phyloP scores from a whole-genome alignment of 1,140 invertebrate species.

The Aphaenogaster ashmeadi region DNA sequence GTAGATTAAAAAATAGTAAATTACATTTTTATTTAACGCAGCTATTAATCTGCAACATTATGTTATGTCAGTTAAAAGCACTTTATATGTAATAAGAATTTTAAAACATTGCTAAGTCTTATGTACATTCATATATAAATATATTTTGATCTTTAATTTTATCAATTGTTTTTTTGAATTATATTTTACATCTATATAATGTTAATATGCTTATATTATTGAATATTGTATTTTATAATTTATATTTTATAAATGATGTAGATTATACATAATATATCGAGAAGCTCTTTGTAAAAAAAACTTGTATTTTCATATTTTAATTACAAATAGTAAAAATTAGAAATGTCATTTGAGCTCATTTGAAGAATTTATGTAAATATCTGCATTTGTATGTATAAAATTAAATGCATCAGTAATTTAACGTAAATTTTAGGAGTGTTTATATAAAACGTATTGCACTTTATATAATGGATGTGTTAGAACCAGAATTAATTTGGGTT shows the following conservation, averaged over 20 bases:
- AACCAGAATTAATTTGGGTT: conserved; percentile 87
- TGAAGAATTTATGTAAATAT: background rate
- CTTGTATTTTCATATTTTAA: background rate
- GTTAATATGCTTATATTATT: background rate
- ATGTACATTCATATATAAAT: too few species aligned
- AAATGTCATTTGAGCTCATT: background rate
- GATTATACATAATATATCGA: background rate
- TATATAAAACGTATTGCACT: conserved; percentile 25
- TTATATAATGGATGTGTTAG: conserved; percentile 76
- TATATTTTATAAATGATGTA: background rate
- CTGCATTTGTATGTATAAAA: background rate
- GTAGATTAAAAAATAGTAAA: conserved; percentile 1
- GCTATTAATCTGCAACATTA: background rate
- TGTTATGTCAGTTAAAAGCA: background rate
- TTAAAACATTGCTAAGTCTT: background rate
- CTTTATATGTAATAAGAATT: background rate
- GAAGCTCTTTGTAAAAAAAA: background rate
- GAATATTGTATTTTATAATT: background rate
- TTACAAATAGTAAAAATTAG: background rate
- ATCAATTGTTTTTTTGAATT: background rate
- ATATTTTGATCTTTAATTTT: background rate
- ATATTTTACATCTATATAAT: background rate
- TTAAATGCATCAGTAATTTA: background rate
- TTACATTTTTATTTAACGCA: background rate
- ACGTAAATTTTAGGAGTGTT: conserved; percentile 41